A percentile compares a stretch with the other conserved stretches of the same genome.
These are phyloP conservation scores for Agonum fuliginosum DNA, from an alignment of 2,888 invertebrate genomes.

Conservation along the genomic window DNA sequence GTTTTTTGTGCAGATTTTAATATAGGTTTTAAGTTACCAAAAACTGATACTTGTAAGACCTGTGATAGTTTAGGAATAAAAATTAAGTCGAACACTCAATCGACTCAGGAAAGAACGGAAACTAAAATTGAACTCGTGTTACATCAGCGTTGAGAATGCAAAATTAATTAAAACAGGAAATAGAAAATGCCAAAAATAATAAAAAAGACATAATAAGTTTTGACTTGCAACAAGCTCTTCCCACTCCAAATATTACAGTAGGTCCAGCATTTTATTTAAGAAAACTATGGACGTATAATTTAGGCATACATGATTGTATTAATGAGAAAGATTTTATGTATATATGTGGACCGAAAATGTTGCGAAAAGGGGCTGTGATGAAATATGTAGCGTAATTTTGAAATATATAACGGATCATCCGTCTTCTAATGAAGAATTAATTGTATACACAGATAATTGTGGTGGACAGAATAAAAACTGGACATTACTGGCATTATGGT, in stretches of 20 bases:
- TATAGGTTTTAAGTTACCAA: conserved; percentile 63
- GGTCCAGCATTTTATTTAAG: conserved; percentile 63
- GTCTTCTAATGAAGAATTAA: conserved; percentile 1
- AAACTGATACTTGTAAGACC: conserved; percentile 62
- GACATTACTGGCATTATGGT: conserved; percentile 28
- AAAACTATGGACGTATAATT: conserved; percentile 63
- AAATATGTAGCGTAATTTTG: conserved; percentile 60
- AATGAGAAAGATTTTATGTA: conserved; percentile 61
- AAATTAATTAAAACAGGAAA: conserved; percentile 60
- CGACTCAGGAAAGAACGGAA: background rate
- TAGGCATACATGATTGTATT: conserved; percentile 63
- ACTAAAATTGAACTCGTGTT: conserved; percentile 56
- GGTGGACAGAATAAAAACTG: conserved; percentile 46
- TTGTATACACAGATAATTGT: conserved; percentile 22
- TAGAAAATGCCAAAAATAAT: conserved; percentile 51
- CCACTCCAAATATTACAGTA: conserved; percentile 61
- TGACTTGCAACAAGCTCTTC: conserved; percentile 63
- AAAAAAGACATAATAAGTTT: conserved; percentile 59
- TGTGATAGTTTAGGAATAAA: conserved; percentile 55
- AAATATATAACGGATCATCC: conserved; percentile 60
- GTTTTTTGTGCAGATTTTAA: conserved; percentile 62
- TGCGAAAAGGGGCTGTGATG: conserved; percentile 63
- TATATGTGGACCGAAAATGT: conserved; percentile 61
- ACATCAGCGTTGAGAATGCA: conserved; percentile 62
- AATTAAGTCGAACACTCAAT: conserved; percentile 37